Percentiles rank a stretch among this genome's conserved stretches.
Evolutionary conservation across 2,113 vertebrate species (phyloP).

Genomic region (Calyptomena viridis): DNA sequence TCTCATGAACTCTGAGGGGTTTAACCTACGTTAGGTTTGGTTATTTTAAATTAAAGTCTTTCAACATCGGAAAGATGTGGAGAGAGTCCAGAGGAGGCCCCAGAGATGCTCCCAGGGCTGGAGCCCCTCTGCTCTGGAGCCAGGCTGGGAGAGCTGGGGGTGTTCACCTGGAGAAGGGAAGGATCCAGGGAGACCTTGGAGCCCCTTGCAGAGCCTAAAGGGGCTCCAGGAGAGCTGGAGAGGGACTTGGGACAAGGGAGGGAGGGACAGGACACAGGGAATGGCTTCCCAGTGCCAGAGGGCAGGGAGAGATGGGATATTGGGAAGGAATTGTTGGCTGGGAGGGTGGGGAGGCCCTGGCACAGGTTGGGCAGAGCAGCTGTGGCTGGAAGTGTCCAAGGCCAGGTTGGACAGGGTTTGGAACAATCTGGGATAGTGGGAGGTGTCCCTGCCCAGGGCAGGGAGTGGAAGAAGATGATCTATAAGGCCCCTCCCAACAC

Average conservation of each 20-base stretch:
- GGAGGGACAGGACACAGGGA: neutral
- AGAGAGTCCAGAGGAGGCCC: neutral
- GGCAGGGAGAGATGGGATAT: neutral
- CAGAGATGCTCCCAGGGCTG: neutral
- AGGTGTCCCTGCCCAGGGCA: neutral
- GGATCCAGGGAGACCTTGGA: too few relatives aligned
- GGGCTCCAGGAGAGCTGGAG: too few relatives aligned
- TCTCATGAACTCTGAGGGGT: neutral
- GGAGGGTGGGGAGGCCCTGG: neutral
- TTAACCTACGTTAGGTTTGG: accelerated
- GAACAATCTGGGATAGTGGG: neutral
- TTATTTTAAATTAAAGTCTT: neutral
- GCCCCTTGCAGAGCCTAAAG: too few relatives aligned
- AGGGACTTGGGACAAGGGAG: neutral
- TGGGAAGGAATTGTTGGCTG: neutral
- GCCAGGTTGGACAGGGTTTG: neutral
- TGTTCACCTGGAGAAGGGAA: too few relatives aligned
- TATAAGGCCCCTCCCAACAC: accelerated
- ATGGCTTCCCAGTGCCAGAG: neutral
- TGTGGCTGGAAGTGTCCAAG: neutral
- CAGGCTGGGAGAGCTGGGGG: too few relatives aligned
- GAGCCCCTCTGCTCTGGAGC: too few relatives aligned
- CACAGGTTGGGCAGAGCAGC: neutral
- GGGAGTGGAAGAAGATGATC: accelerated
- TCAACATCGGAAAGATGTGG: accelerated